These are phyloP conservation scores for Drosophila kanekoi DNA, from an alignment of 2,888 invertebrate species.

Conservation along the genomic window DNA sequence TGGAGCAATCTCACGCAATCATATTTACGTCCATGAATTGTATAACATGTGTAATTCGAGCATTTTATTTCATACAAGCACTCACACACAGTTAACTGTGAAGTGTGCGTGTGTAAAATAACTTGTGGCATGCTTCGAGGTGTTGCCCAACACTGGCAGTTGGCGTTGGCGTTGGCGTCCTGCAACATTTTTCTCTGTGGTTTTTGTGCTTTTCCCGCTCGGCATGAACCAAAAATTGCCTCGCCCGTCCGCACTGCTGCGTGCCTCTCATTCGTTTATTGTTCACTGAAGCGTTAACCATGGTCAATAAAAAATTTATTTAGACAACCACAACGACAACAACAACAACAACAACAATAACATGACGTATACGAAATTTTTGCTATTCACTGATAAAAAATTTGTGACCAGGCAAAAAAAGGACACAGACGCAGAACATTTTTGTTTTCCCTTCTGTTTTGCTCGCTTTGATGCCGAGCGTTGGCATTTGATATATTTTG, in stretches of 20 bases:
- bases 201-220: conserved; percentile 63
- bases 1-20: conserved; percentile 50
- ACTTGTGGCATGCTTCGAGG: conserved; percentile 79
- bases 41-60: conserved; percentile 75
- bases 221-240: conserved; percentile 7
- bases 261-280: conserved; percentile 58
- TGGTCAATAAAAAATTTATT: conserved; percentile 80
- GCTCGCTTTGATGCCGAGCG: conserved; percentile 53
- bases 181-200: conserved; percentile 52
- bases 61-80: conserved; percentile 63
- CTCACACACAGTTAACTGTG: conserved; percentile 19
- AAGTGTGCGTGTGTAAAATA: conserved; percentile 57
- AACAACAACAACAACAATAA: conserved; percentile 48
- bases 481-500: conserved; percentile 72
- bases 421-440: conserved; percentile 30
- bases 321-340: conserved; percentile 71
- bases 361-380: conserved; percentile 54
- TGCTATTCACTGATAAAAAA: conserved; percentile 65
- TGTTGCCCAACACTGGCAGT: conserved; percentile 47
- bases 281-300: conserved; percentile 78
- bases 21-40: conserved; percentile 71
- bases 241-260: neutral
- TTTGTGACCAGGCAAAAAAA: conserved; percentile 33
- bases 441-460: conserved; percentile 23
- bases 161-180: conserved; percentile 7